Base-by-base conservation (phyloP, 2,113 vertebrate species). In the Athene noctua region DNA sequence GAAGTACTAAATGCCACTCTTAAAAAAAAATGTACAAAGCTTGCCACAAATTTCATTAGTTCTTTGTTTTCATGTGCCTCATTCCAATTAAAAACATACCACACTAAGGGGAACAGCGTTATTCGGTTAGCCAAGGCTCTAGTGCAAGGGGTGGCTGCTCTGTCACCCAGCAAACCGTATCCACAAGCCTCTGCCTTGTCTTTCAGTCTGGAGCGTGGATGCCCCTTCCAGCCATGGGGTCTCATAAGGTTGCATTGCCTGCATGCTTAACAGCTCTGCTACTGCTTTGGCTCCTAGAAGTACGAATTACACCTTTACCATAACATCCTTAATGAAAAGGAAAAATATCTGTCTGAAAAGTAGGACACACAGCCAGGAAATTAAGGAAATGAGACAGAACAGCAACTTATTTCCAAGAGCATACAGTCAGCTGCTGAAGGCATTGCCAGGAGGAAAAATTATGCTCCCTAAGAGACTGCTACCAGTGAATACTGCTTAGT, bases 351-450 rank as follows among this genome's bases (percentile, higher is more conserved):
- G 30, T 78, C 88, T 93, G 65, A 79, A 90, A 92, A 84, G 57
- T 71, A 92, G 80, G 80, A 96, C 65, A 44, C 14, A 32, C 44
- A 94, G 83, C 83, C 88, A 96, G 68, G 72, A 94, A 58, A 92
- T 94, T 83, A 96, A 96, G 79, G 87, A 93, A 95, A 90, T 84
- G 88, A 94, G 75, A 67, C n/a, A 88, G 84, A 86, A 54, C 34
- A 75, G 80, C 32, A 83, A 62, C 75, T 88, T 90, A 59, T 84
- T 93, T 94, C 88, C 75, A 94, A 93, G 63, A 91, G 75, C 52
- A 72, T n/a, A 61, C 38, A 86, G 38, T 62, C 72, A 80, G 68
- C 72, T 92, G 25, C 52, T 73, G 61, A 79, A 91, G 57, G 51
- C 17, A 71, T 16, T 72, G 52, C 86, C 83, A 86, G 63, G 29